phyloP scores from a whole-genome alignment of 2,113 vertebrate species.

The Addax nasomaculatus region DNA sequence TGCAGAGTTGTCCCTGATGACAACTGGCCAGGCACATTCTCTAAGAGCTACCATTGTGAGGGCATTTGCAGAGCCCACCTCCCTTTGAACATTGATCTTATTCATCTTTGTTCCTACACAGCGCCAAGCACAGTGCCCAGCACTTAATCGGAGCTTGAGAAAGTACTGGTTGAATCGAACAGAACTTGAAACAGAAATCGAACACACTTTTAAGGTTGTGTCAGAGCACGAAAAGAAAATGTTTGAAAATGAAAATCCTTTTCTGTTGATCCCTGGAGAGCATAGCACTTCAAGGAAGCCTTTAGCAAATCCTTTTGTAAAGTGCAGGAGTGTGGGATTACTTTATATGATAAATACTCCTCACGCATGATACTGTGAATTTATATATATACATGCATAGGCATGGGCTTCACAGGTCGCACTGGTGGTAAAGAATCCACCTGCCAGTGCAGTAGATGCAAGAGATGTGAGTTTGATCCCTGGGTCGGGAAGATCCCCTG shows the following conservation, averaged over 20 bases:
- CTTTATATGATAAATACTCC: neutral
- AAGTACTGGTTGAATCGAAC: neutral
- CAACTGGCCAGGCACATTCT: neutral
- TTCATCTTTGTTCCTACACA: neutral
- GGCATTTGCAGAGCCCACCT: neutral
- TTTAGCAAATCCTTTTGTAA: neutral
- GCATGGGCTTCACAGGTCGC: neutral
- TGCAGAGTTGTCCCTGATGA: rapidly evolving
- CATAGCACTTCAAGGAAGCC: neutral
- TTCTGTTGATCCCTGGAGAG: neutral
- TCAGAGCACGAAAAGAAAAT: conserved; percentile 8
- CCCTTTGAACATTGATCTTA: neutral
- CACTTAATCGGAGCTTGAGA: neutral
- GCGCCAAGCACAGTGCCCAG: neutral
- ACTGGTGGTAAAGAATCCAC: neutral
- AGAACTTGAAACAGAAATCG: conserved; percentile 22
- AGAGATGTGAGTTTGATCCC: neutral
- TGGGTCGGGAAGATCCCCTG: neutral
- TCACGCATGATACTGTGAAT: neutral
- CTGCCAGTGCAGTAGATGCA: neutral
- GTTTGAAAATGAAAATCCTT: conserved; percentile 14
- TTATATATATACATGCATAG: neutral
- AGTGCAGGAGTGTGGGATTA: neutral
- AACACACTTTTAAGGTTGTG: neutral
- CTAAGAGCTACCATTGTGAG: neutral